Conservation (phyloP, 2,888 invertebrate species). For the Drosophila kanekoi region DNA sequence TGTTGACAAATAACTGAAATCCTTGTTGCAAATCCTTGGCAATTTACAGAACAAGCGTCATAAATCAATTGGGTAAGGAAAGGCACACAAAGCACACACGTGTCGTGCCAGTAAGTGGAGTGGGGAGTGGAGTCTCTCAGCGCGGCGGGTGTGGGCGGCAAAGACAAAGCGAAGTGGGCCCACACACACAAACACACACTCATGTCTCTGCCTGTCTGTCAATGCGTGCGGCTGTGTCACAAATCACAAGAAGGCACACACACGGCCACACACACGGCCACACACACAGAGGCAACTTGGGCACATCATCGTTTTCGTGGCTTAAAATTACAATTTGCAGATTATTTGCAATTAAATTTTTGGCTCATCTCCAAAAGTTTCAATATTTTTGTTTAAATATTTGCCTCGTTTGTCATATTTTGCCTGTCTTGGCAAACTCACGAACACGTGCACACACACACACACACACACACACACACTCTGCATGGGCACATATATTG, state of each 20-base stretch:
- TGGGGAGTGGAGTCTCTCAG: no score
- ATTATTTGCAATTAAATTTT: slow-evolving; percentile 72
- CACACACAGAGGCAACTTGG: slow-evolving; percentile 14
- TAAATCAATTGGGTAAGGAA: slow-evolving; percentile 78
- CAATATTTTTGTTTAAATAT: slow-evolving; percentile 48
- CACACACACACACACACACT: neutral
- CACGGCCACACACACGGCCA: slow-evolving; percentile 14
- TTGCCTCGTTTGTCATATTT: slow-evolving; percentile 43
- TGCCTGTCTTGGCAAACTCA: slow-evolving; percentile 4
- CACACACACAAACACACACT: slow-evolving; percentile 22
- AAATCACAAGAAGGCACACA: slow-evolving; percentile 52
- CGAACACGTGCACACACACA: neutral
- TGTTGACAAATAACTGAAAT: slow-evolving; percentile 79
- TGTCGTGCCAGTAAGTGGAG: slow-evolving; percentile 12
- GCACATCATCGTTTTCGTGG: slow-evolving; percentile 61
- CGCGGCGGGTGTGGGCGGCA: neutral
- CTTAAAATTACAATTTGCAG: slow-evolving; percentile 66
- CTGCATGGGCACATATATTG: slow-evolving; percentile 5
- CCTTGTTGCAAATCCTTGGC: slow-evolving; percentile 70
- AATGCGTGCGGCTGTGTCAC: slow-evolving; percentile 59
- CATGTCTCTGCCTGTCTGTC: slow-evolving; percentile 48
- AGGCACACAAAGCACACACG: slow-evolving; percentile 48
- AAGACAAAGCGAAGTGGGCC: slow-evolving; percentile 55
- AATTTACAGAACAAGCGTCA: slow-evolving; percentile 74
- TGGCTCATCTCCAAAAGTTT: slow-evolving; percentile 24